Conservation (phyloP, 2,797 vertebrate species). For the Pseudomugil tenellus region DNA sequence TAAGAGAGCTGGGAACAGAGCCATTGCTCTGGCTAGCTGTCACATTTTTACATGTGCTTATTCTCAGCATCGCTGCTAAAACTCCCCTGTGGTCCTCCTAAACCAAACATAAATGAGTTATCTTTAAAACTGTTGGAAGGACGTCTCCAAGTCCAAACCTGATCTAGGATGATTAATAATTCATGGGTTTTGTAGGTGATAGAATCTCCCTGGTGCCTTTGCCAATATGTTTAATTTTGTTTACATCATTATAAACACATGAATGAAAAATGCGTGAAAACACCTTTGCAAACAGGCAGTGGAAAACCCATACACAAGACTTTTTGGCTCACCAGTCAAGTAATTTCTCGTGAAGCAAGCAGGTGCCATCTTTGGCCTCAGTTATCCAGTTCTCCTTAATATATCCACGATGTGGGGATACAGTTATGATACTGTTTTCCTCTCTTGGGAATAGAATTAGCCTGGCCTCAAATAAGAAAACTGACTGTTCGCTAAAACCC, state of each 20-base stretch:
- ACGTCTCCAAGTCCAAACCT: neutral
- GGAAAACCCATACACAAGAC: neutral
- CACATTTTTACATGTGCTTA: slow-evolving; percentile 2
- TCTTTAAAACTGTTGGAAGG: slow-evolving; percentile 1
- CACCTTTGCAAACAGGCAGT: neutral
- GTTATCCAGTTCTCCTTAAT: slow-evolving; percentile 5
- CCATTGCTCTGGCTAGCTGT: neutral
- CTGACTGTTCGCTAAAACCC: slow-evolving; percentile 24
- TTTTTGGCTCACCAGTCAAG: slow-evolving; percentile 1
- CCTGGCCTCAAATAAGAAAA: slow-evolving; percentile 14
- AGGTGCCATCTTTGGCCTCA: slow-evolving; percentile 6
- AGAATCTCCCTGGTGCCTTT: neutral
- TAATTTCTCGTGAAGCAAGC: slow-evolving; percentile 6
- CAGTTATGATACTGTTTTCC: slow-evolving; percentile 28
- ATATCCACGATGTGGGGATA: slow-evolving; percentile 19
- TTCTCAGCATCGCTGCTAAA: neutral
- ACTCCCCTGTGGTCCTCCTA: neutral
- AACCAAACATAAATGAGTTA: neutral
- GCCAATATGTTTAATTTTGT: slow-evolving; percentile 4
- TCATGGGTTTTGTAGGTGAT: neutral
- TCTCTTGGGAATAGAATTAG: slow-evolving; percentile 1
- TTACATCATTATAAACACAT: neutral
- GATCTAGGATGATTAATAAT: neutral
- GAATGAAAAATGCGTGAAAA: neutral
- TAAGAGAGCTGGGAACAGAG: slow-evolving; percentile 7